These are phyloP conservation scores for Triplophysa rosa DNA, from an alignment of 2,113 vertebrate species.

Conservation along the genomic window DNA sequence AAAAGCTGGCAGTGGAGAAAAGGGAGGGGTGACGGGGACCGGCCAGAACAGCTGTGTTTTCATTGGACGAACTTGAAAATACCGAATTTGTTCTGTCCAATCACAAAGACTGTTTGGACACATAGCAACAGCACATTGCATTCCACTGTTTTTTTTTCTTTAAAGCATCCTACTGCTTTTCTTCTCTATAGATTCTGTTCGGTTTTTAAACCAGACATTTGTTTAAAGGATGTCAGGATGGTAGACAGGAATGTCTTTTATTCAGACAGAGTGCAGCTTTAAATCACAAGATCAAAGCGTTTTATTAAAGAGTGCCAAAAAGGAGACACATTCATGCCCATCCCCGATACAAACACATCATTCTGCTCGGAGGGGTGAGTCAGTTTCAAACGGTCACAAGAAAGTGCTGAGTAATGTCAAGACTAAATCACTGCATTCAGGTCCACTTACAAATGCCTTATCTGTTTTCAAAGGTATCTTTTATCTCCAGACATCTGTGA, in stretches of 20 bases:
- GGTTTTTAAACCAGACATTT: conserved; percentile 55
- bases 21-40: conserved; percentile 59
- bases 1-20: conserved; percentile 65
- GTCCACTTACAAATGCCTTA: conserved; percentile 33
- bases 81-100: conserved; percentile 66
- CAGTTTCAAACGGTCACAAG: conserved; percentile 9
- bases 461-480: conserved; percentile 30
- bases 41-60: conserved; percentile 50
- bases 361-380: conserved; percentile 22
- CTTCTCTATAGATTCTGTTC: conserved; percentile 5
- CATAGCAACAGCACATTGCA: conserved; percentile 44
- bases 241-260: conserved; percentile 44
- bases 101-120: conserved; percentile 54
- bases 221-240: conserved; percentile 34
- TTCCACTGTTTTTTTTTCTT: conserved; percentile 14
- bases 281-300: conserved; percentile 60
- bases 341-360: conserved; percentile 25
- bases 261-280: conserved; percentile 43
- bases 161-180: background rate
- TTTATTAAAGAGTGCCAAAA: conserved; percentile 16
- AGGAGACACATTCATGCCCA: conserved; percentile 27
- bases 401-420: conserved; percentile 37
- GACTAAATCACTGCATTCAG: conserved; percentile 44
- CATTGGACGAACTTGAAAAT: conserved; percentile 74
- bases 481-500: conserved; percentile 29